Evolutionary conservation across 2,113 vertebrate genomes (phyloP).

Genomic region (Centropus unirufus): DNA sequence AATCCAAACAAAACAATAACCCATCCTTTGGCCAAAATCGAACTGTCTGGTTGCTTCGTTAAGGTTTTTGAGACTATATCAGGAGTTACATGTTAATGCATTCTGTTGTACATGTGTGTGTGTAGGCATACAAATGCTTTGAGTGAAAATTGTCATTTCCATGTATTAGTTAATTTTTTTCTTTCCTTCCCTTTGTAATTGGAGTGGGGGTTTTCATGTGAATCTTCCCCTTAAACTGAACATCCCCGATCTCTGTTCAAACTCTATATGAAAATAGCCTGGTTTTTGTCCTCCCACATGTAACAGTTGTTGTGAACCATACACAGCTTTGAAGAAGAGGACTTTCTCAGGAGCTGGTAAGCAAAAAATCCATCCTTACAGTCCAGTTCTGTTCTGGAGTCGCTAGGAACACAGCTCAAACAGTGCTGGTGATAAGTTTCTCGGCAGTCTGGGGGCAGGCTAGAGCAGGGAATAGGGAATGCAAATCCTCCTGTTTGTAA

Average conservation of each 20-base stretch:
- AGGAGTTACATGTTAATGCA: background rate
- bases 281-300: background rate
- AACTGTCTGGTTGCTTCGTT: background rate
- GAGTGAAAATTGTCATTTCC: background rate
- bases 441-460: background rate
- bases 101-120: background rate
- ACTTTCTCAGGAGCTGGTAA: background rate
- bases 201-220: background rate
- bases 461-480: background rate
- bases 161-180: background rate
- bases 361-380: background rate
- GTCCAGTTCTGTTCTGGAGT: background rate
- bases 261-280: background rate
- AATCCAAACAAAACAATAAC: background rate
- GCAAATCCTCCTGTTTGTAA: background rate
- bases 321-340: background rate
- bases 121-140: background rate
- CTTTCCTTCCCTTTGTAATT: background rate
- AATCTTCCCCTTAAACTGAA: background rate
- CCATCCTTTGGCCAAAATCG: background rate
- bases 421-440: background rate
- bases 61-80: background rate
- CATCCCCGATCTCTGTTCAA: background rate
- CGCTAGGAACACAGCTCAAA: background rate
- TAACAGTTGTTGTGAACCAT: background rate